Base-by-base conservation (phyloP, 2,888 invertebrate species). In the Biston stratarius region DNA sequence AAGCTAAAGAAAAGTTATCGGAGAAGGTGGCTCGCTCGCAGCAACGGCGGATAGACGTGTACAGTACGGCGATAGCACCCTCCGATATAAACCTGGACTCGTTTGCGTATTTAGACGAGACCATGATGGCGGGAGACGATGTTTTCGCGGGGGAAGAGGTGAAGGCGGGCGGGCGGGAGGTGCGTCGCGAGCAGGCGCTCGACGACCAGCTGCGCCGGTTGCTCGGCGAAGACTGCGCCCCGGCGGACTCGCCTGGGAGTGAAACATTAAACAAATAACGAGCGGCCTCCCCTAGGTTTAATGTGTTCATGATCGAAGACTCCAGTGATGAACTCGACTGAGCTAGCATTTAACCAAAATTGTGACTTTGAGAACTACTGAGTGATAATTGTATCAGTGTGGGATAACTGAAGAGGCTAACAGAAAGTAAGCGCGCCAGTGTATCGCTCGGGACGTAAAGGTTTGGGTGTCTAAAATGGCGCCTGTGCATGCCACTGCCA, bases 71-170 rank as follows among this genome's bases (percentile, higher is more conserved):
- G 48, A 90, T 95, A 66, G 91, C 91, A 52, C 87, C 94, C 48
- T 86, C 94, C 0, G 94, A 94, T 56, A 94, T 95, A 56, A 94
- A 94, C 76, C 82, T 95, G 72, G 94, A 94, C 72, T 91, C 94
- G 78, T 94, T 94, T 79, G 90, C 94, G 72, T 95, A 94, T 77
- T 80, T 94, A 70, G 93, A 94, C 71, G 94, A 93, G 74, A 87
- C 89, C 58, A 86, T 94, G 84, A 82, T 93, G 88, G 92, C 83
- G 38, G 92, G 88, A 0, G 94, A 94, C 76, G 94, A 94, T 65
- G 92, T 89, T 73, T 91, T 91, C 78, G 83, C 78, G 61, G 73
- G 79, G 9, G 83, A 83, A 42, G 89, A 87, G 62, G 65, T 69
- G 61, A 86, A 87, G 75, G 51, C 51, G 51, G 42, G 72, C 45